A percentile compares a stretch with the other conserved stretches of the same genome.
phyloP scores from a whole-genome alignment of 2,797 vertebrate species.

The Tenualosa ilisha region DNA sequence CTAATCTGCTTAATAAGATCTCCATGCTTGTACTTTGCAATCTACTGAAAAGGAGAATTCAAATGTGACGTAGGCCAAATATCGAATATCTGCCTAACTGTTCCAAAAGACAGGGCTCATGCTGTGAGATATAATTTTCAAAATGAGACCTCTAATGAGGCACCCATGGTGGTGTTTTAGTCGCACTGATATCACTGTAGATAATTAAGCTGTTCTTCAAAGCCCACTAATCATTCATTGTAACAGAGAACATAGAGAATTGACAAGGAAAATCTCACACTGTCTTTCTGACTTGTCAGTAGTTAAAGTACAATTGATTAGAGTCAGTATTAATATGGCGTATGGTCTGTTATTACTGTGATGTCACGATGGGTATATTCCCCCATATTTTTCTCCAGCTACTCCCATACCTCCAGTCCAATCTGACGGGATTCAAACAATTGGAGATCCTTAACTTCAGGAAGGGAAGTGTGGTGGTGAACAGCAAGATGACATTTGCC shows the following conservation, averaged over 20 bases:
- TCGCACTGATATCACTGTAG: background rate
- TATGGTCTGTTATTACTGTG: background rate
- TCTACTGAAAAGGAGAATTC: background rate
- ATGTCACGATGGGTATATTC: background rate
- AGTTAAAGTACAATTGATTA: background rate
- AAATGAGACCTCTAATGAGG: background rate
- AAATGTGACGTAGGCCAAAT: background rate
- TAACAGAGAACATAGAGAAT: background rate
- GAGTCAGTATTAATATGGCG: background rate
- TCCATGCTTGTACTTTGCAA: background rate
- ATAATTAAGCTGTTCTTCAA: background rate
- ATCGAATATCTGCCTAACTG: background rate
- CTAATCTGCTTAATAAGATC: slow-evolving; percentile 13
- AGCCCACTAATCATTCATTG: slow-evolving; percentile 5
- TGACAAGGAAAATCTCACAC: background rate
- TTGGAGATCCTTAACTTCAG: slow-evolving; percentile 92
- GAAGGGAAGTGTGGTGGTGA: slow-evolving; percentile 89
- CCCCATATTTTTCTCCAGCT: slow-evolving; percentile 72
- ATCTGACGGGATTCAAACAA: slow-evolving; percentile 90
- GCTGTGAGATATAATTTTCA: background rate
- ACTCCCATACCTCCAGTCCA: slow-evolving; percentile 85
- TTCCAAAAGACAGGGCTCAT: background rate
- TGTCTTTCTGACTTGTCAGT: background rate
- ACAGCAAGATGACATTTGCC: slow-evolving; percentile 87
- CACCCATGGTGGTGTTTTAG: background rate